Percentiles rank a stretch among this genome's conserved stretches.
These are phyloP conservation scores for Aix galericulata DNA, from an alignment of 2,113 vertebrate genomes.

Conservation along the genomic window DNA sequence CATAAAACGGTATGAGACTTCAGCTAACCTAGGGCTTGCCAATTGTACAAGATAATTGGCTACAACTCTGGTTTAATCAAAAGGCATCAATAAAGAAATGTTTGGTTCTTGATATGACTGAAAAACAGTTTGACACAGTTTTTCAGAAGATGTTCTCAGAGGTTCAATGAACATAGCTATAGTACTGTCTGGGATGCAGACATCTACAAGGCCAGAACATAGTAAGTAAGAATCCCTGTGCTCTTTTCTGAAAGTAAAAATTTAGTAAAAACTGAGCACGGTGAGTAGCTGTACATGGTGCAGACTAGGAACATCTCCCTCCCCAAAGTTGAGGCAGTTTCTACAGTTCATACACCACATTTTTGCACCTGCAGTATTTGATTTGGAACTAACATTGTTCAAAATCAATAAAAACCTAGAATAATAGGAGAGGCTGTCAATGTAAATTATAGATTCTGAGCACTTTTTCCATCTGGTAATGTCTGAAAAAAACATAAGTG, in stretches of 20 bases:
- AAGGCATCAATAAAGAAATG: not conserved
- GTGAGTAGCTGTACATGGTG: not conserved
- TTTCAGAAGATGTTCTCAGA: not conserved
- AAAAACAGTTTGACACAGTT: not conserved
- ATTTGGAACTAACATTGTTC: not conserved
- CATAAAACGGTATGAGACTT: not conserved
- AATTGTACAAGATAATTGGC: not conserved
- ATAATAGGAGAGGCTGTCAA: not conserved
- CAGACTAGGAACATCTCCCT: not conserved
- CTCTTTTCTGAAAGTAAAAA: not conserved
- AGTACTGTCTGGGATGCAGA: not conserved
- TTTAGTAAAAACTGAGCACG: not conserved
- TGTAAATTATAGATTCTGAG: not conserved
- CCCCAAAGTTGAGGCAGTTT: not conserved
- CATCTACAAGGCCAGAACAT: not conserved
- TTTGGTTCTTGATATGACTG: not conserved
- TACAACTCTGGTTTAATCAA: not conserved
- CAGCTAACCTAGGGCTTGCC: not conserved
- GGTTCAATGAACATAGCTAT: not conserved
- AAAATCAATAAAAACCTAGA: not conserved
- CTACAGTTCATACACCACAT: not conserved
- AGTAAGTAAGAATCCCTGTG: not conserved
- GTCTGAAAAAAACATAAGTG: not conserved
- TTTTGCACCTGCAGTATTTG: not conserved
- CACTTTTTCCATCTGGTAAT: not conserved